Percentiles rank a stretch among this genome's conserved stretches.
Conservation (phyloP, 2,113 vertebrate species). For the Euleptes europaea region DNA sequence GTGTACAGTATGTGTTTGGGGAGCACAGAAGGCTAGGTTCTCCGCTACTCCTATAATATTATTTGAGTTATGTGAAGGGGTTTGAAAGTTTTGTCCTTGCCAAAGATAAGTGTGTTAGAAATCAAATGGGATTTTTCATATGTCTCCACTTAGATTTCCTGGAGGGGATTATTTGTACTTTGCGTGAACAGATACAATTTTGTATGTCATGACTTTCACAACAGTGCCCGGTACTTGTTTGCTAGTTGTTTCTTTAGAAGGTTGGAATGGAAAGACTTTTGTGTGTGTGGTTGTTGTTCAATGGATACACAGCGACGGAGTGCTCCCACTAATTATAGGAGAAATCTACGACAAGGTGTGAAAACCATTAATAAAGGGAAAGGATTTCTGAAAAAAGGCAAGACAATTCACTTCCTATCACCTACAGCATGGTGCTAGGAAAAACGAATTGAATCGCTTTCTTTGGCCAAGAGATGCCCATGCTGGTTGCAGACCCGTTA, state of each 20-base stretch:
- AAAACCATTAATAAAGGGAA: neutral
- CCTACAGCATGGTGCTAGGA: accelerated
- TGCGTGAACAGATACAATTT: neutral
- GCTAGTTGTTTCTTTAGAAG: neutral
- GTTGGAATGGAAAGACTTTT: neutral
- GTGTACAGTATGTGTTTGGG: neutral
- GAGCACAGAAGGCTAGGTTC: conserved; percentile 5
- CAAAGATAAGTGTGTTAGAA: neutral
- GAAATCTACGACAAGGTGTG: neutral
- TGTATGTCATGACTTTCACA: neutral
- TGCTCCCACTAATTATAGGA: neutral
- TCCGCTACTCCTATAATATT: neutral
- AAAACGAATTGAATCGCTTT: neutral
- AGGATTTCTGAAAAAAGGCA: neutral
- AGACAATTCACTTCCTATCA: neutral
- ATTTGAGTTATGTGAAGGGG: conserved; percentile 9
- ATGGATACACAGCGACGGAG: neutral
- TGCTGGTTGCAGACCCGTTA: accelerated
- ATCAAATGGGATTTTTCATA: conserved; percentile 38
- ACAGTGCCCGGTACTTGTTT: neutral
- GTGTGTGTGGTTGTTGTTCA: neutral
- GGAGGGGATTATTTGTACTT: neutral
- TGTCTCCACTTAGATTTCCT: conserved; percentile 10
- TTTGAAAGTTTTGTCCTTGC: conserved; percentile 28
- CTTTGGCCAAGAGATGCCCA: accelerated